Conservation (phyloP, 2,113 vertebrate genomes). For the Canis aureus region DNA sequence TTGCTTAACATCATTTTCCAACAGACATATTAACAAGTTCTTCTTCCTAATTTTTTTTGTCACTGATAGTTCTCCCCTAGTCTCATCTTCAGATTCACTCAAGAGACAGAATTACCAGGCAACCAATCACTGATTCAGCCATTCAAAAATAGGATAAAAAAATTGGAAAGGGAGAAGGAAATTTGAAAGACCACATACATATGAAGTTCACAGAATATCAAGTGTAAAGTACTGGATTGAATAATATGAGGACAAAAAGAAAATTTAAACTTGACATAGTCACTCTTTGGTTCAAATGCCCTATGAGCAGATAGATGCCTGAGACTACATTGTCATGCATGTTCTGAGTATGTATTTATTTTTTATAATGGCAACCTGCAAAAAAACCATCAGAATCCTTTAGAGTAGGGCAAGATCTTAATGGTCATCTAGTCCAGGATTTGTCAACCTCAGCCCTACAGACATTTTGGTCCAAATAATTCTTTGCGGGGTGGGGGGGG, state of each 20-base stretch:
- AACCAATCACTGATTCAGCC: conserved; percentile 18
- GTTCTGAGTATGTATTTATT: conserved; percentile 25
- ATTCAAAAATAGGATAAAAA: conserved; percentile 41
- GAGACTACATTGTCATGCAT: not conserved
- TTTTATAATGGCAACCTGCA: conserved; percentile 23
- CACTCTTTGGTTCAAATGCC: conserved; percentile 7
- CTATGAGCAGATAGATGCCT: not conserved
- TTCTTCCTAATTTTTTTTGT: conserved; percentile 55
- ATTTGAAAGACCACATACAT: not conserved
- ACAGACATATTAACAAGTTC: conserved; percentile 16
- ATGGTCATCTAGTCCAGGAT: not conserved
- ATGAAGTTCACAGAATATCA: conserved; percentile 51
- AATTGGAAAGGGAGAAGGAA: not conserved
- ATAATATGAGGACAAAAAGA: not conserved
- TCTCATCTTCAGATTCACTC: conserved; percentile 59
- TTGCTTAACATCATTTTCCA: conserved; percentile 39
- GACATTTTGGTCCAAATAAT: not conserved
- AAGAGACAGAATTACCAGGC: conserved; percentile 48
- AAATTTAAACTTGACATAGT: not conserved
- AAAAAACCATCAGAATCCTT: conserved; percentile 31
- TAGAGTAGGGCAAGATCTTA: conserved; percentile 5
- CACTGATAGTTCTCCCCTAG: conserved; percentile 50
- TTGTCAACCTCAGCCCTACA: not conserved
- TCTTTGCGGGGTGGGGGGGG: not conserved
- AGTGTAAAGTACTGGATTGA: not conserved